Base-by-base conservation (phyloP, 2,888 invertebrate genomes). In the Diplolepis rosae region DNA sequence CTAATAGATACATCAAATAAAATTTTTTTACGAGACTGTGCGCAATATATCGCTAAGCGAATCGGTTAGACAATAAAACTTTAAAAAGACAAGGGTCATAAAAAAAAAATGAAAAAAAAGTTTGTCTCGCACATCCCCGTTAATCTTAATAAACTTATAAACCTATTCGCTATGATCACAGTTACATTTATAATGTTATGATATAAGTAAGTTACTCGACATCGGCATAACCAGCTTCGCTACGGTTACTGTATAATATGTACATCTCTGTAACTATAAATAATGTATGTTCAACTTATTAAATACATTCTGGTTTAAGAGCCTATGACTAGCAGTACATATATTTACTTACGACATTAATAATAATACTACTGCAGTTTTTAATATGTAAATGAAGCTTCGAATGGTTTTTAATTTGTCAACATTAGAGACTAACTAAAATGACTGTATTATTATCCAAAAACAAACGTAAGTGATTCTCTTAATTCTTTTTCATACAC, bases 161-260 rank as follows among this genome's bases (percentile, higher is more conserved):
- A 78, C 83, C 85, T 88, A 87, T 83, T 82, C 75, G 79, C 87
- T 87, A 88, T 84, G 85, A 88, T 88, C 88, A 88, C 88, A 88
- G 88, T 87, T 88, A 88, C 84, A 88, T 84, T 85, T 79, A 85
- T 84, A 83, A 84, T 83, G 81, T 78, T 79, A 80, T 81, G 75
- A 79, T 80, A 84, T 85, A 83, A 82, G 82, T 83, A 82, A 84
- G 24, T 83, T 84, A 85, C 77, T 82, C 79, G 77, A 81, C 78
- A 69, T 66, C 28, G 54, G 28, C 13, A 22, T 69, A 45, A 45
- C 45, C 71, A 56, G 73, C 74, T 72, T 70, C 75, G 54, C 76
- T 70, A 76, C 74, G 73, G 76, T 84, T 80, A 82, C 83, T 84
- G 83, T 84, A 84, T 84, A 85, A 82, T 85, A 85, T 86, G 79